Evolutionary conservation across 2,113 vertebrate species (phyloP).

Genomic region (Petaurus breviceps): DNA sequence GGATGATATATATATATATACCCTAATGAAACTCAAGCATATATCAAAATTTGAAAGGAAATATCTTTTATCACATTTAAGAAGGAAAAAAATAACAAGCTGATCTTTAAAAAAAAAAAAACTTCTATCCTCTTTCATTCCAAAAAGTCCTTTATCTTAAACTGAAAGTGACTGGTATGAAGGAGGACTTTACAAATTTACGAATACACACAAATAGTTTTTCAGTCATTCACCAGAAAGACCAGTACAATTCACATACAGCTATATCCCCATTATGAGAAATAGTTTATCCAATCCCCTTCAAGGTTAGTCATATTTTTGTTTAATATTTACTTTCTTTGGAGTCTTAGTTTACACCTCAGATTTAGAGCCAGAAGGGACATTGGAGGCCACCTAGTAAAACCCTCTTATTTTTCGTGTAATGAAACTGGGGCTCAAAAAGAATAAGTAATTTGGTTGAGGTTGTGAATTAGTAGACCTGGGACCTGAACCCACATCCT

Average conservation of each 20-base stretch:
- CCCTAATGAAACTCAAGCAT: constrained; percentile 59
- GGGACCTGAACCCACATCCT: background rate
- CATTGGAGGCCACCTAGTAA: background rate
- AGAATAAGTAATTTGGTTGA: background rate
- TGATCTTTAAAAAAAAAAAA: constrained; percentile 18
- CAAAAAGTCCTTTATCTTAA: constrained; percentile 63
- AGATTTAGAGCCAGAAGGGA: background rate
- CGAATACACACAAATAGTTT: background rate
- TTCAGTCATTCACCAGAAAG: background rate
- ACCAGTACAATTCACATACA: background rate
- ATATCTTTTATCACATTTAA: constrained; percentile 40
- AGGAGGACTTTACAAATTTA: constrained; percentile 4
- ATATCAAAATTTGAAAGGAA: constrained; percentile 62
- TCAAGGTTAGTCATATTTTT: background rate
- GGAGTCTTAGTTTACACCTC: background rate
- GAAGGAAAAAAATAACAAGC: constrained; percentile 33
- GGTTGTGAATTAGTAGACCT: background rate
- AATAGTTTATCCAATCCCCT: background rate
- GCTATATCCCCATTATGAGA: background rate
- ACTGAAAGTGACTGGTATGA: constrained; percentile 20
- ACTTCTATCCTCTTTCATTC: constrained; percentile 3
- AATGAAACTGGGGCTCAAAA: background rate
- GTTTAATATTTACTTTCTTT: background rate
- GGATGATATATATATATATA: constrained; percentile 61
- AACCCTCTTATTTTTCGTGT: background rate